Percentiles rank a stretch among this genome's conserved stretches.
These are phyloP conservation scores for Aurelia sp. DNA, from an alignment of 30 jellyfish, hydroid and myxozoan species.

Conservation along the genomic window DNA sequence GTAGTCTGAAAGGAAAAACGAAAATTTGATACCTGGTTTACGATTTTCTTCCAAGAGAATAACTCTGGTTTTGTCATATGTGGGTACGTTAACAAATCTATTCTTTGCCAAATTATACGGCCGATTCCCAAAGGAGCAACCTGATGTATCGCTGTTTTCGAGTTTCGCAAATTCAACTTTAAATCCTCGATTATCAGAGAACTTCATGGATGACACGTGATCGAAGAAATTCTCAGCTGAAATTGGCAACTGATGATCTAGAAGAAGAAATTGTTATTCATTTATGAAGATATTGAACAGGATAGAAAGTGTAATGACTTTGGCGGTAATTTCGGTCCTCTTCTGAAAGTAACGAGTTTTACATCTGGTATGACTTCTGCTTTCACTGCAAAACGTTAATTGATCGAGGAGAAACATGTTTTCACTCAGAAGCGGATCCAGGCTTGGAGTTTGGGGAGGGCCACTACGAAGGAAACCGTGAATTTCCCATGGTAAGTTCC, in stretches of 20 bases:
- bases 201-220: slow-evolving; percentile 82
- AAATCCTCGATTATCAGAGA: slow-evolving; percentile 80
- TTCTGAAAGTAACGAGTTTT: too few species aligned
- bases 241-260: slow-evolving; percentile 85
- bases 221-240: slow-evolving; percentile 71
- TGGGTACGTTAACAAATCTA: slow-evolving; percentile 68
- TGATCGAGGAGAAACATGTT: too few species aligned
- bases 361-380: too few species aligned
- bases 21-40: slow-evolving; percentile 2
- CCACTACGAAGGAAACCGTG: too few species aligned
- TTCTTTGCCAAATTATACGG: slow-evolving; percentile 73
- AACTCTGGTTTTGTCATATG: slow-evolving; percentile 80
- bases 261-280: neutral
- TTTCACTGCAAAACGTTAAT: too few species aligned
- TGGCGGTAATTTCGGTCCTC: too few species aligned
- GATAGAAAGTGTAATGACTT: neutral
- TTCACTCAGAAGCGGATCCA: too few species aligned
- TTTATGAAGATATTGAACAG: neutral
- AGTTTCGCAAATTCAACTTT: slow-evolving; percentile 64
- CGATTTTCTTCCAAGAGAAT: slow-evolving; percentile 25
- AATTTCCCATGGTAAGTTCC: too few species aligned
- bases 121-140: slow-evolving; percentile 64
- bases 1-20: too few species aligned
- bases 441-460: too few species aligned
- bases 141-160: neutral